These are phyloP conservation scores for Thymelicus sylvestris DNA, from an alignment of 2,888 invertebrate species.

Conservation along the genomic window DNA sequence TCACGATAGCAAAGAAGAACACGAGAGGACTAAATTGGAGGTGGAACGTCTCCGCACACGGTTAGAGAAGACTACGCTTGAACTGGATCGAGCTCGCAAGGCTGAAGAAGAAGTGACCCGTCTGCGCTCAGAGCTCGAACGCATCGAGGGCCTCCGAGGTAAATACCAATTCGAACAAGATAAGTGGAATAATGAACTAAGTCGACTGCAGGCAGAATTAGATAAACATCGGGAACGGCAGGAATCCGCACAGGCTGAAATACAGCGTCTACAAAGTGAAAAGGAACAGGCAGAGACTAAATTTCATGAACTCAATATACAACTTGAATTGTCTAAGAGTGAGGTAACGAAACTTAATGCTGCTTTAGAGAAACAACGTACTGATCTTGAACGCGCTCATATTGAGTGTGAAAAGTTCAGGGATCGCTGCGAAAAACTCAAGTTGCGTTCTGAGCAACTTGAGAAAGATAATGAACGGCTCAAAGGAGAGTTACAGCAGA, in stretches of 20 bases:
- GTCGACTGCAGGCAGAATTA: slow-evolving; percentile 90
- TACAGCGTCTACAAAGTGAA: slow-evolving; percentile 87
- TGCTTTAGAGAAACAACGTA: slow-evolving; percentile 91
- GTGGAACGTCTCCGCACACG: slow-evolving; percentile 92
- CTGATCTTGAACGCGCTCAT: slow-evolving; percentile 92
- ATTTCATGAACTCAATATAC: slow-evolving; percentile 91
- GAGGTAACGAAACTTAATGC: slow-evolving; percentile 90
- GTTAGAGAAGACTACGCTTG: slow-evolving; percentile 91
- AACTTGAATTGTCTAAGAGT: slow-evolving; percentile 91
- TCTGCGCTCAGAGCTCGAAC: slow-evolving; percentile 88
- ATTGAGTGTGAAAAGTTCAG: slow-evolving; percentile 95
- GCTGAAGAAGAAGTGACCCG: slow-evolving; percentile 87
- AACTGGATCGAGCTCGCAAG: slow-evolving; percentile 91
- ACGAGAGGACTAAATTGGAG: slow-evolving; percentile 91
- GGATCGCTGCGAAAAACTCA: slow-evolving; percentile 94
- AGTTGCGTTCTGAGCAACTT: slow-evolving; percentile 87
- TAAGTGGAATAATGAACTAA: slow-evolving; percentile 85
- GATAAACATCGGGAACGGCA: slow-evolving; percentile 91
- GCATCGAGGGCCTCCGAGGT: slow-evolving; percentile 89
- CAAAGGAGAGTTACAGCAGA: slow-evolving; percentile 85
- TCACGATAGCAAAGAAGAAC: slow-evolving; percentile 91
- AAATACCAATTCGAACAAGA: slow-evolving; percentile 85
- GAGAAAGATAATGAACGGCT: slow-evolving; percentile 85
- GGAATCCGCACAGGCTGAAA: slow-evolving; percentile 89
- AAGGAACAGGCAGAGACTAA: slow-evolving; percentile 88